A percentile compares a stretch with the other conserved stretches of the same genome.
Conservation (phyloP, 2,797 vertebrate genomes). For the Oryzias sinensis region DNA sequence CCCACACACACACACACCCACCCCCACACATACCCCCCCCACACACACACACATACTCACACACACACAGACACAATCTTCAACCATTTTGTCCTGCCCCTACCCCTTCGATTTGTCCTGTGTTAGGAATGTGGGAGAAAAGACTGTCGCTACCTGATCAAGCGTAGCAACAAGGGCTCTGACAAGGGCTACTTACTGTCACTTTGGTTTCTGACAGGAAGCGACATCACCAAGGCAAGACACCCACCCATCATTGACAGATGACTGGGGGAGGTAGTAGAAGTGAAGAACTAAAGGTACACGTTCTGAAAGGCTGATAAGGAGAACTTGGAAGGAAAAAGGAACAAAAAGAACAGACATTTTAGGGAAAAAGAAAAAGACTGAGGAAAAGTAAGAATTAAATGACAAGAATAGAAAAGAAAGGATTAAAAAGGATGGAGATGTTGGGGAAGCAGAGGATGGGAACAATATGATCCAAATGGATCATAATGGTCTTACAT, state of each 20-base stretch:
- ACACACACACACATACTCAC: too few relatives aligned
- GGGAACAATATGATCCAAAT: not conserved
- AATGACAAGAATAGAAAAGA: not conserved
- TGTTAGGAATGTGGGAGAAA: slow-evolving; percentile 22
- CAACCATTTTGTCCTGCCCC: slow-evolving; percentile 29
- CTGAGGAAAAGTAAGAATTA: not conserved
- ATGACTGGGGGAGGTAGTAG: slow-evolving; percentile 32
- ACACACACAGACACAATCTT: slow-evolving; percentile 3
- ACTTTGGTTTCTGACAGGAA: slow-evolving; percentile 40
- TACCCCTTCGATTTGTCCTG: slow-evolving; percentile 37
- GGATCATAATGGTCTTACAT: not conserved
- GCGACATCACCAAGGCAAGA: slow-evolving; percentile 40
- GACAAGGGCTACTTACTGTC: too few relatives aligned
- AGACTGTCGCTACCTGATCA: not conserved
- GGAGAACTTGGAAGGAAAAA: not conserved
- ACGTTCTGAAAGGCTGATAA: too few relatives aligned
- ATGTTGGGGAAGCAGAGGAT: not conserved
- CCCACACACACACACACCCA: slow-evolving; percentile 17
- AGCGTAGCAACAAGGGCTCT: not conserved
- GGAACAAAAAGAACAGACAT: not conserved
- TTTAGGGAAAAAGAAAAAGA: not conserved
- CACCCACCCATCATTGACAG: slow-evolving; percentile 63
- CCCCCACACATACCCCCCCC: too few relatives aligned
- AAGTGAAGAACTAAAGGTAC: too few relatives aligned
- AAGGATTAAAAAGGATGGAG: not conserved